Conservation (phyloP, 1,140 invertebrate species). For the Calephelis nemesis region DNA sequence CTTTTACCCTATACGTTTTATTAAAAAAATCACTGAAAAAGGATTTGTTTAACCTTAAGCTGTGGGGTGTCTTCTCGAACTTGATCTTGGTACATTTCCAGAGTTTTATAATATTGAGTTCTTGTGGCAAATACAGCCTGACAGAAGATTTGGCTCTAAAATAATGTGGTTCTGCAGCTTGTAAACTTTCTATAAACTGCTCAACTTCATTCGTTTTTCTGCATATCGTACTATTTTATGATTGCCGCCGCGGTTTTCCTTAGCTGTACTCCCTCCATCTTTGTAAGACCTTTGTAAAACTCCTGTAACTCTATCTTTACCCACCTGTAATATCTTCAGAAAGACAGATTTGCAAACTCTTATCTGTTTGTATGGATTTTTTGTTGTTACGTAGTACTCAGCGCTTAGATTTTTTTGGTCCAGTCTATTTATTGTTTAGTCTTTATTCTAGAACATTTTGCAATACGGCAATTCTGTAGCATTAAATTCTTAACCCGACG, state of each 20-base stretch:
- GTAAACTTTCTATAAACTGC: constrained; percentile 7
- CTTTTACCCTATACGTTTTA: background rate
- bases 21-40: constrained; percentile 18
- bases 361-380: constrained; percentile 2
- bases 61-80: background rate
- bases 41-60: constrained; percentile 20
- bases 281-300: constrained; percentile 16
- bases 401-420: constrained; percentile 3
- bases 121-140: constrained; percentile 16
- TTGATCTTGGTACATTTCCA: constrained; percentile 16
- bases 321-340: constrained; percentile 3
- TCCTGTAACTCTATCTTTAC: constrained; percentile 18
- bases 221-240: constrained; percentile 14
- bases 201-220: constrained; percentile 12
- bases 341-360: background rate
- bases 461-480: background rate
- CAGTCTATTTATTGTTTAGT: background rate
- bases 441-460: no score
- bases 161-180: background rate
- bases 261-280: constrained; percentile 14
- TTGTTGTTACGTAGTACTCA: constrained; percentile 1
- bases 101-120: constrained; percentile 15
- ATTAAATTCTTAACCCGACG: background rate
- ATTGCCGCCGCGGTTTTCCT: constrained; percentile 21
- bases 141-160: background rate